Evolutionary conservation across 2,113 vertebrate genomes (phyloP), one percentile per base, ranked within the genome.

Genomic region (Barbus barbus): DNA sequence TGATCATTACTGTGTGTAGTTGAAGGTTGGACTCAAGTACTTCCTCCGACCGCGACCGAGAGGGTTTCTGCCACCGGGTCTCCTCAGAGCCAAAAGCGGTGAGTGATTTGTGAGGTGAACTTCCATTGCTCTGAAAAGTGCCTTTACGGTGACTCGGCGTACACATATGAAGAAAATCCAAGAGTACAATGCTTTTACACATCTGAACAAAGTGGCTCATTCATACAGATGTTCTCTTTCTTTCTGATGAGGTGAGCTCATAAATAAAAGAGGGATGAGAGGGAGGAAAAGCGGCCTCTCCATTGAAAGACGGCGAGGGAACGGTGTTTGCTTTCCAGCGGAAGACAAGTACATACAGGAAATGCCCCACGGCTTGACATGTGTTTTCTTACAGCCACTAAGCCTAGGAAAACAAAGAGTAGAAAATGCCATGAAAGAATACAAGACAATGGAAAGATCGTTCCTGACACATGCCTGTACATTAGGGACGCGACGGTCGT

Each of bases 81-180:
- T 89, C 86, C 90, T 86, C 87, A 87, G 85, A 18, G 36, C 83
- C 85, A 86, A 88, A 89, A 78, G 28, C 69, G 82, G 78, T 87
- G 81, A 85, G 84, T 87, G 88, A 88, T 89, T 90, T 89, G 86
- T 74, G 84, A 91, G 90, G 87, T 89, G 91, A 92, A 90, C 88
- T 88, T 86, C 89, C 73, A 89, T 86, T 89, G 73, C 77, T 77
- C 51, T 80, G 53, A 81, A 67, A 56, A 87, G 79, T 18, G 60
- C 84, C 72, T 83, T 85, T 51, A 75, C 67, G 16, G 69, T 65
- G 65, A 78, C 56, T 78, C 31, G 12, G 51, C 41, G 9, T 72
- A 18, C 31, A 85, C 85, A 79, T 1, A 28, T 75, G 86, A n/a
- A 75, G 13, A 7, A 82, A 89, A 46, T 81, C 78, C 73, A 58